Base-by-base conservation (phyloP, 2,113 vertebrate species). In the Cheilinus undulatus region DNA sequence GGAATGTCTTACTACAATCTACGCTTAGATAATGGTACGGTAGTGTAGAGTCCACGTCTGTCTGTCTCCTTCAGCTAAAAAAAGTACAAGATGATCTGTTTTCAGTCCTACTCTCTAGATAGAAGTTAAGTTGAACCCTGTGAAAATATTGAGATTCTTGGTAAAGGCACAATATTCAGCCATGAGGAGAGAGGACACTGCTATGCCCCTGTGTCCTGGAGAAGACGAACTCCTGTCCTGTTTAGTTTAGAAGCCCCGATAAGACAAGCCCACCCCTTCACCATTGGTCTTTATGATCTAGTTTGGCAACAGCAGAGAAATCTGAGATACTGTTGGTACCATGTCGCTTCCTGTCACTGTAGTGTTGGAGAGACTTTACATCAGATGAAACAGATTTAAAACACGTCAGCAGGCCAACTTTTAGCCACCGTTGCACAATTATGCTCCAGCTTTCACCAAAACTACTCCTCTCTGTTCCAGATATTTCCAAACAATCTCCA, bases 131-230 rank as follows among this genome's bases (percentile, higher is more conserved):
- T 70, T 78, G 65, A 71, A 86, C 85, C 80, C 87, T 87, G 80
- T 86, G 72, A 80, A 85, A 84, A 80, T 76, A 80, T 82, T 72
- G 59, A 82, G 74, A 84, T 76, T 89, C 62, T 76, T 61, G 67
- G 73, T 82, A 80, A 88, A 89, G 85, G 85, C 85, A 88, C 85
- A 84, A 86, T 80, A 82, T 84, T 87, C 72, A 84, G 78, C 81
- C 78, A 72, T 64, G 66, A 82, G 72, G 78, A 89, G 43, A 78
- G 80, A 80, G 75, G 67, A 75, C 62, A 64, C 58, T 73, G 62
- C 58, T 74, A 70, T 59, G 76, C 76, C 66, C 78, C 61, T 76
- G 53, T 84, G 42, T 19, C 72, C 57, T 74, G 78, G 54, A 68
- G 50, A 65, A 80, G 64, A 34, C 42, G 48, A 43, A 68, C 30